A percentile compares a stretch with the other conserved stretches of the same genome.
Evolutionary conservation across 92 coral and sea anemone genomes (phyloP).

Genomic region (Muricea muricata): DNA sequence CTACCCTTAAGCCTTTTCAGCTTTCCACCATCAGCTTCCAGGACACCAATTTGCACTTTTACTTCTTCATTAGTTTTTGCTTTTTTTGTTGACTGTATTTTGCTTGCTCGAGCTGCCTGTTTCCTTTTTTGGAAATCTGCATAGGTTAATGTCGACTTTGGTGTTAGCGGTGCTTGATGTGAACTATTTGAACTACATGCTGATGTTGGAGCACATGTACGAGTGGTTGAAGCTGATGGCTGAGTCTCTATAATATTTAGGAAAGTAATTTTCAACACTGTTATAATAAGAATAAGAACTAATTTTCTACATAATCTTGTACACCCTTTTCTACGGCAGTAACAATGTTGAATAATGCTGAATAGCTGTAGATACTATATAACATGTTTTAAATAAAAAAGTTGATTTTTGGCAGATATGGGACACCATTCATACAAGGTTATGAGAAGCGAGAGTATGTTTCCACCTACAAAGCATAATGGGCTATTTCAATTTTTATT

Average conservation of each 20-base stretch:
- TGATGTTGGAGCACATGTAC: background rate
- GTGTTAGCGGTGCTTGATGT: background rate
- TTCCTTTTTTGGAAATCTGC: background rate
- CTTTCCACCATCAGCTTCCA: slow-evolving; percentile 19
- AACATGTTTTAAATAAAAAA: too few species aligned
- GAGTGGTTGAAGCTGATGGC: background rate
- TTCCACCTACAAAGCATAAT: too few species aligned
- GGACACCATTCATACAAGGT: too few species aligned
- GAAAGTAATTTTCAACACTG: background rate
- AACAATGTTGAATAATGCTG: too few species aligned
- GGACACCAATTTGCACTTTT: slow-evolving; percentile 22
- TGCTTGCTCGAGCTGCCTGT: background rate
- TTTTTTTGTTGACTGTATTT: background rate
- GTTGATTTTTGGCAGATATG: too few species aligned
- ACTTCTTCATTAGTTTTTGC: slow-evolving; percentile 19
- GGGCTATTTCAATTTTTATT: too few species aligned
- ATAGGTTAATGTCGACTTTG: background rate
- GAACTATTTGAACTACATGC: background rate
- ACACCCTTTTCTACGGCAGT: too few species aligned
- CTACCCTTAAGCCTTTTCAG: slow-evolving; percentile 20
- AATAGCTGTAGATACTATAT: too few species aligned
- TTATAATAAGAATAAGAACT: too few species aligned
- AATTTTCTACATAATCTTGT: too few species aligned
- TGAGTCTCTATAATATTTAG: background rate
- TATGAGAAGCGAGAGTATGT: too few species aligned